Base-by-base conservation (phyloP, 2,113 vertebrate genomes). In the Cinclus mexicanus region DNA sequence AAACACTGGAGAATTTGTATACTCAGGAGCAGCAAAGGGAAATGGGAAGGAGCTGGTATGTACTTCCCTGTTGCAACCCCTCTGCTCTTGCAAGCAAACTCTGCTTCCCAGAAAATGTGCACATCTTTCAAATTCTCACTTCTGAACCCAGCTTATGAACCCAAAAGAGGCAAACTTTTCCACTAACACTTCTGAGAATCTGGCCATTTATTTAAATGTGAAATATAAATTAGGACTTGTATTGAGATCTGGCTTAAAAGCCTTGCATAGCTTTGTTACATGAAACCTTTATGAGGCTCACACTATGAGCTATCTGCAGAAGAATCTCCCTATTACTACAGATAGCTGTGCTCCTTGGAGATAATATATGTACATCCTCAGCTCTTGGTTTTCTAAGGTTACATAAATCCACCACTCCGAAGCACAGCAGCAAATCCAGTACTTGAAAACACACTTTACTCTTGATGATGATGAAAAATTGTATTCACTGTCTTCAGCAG, bases 311-410 rank as follows among this genome's bases (percentile, higher is more conserved):
- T 78, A 90, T 82, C 93, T 75, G 72, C 42, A 82, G 72, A 71
- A 91, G 94, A 95, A 94, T 94, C 91, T 95, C 61, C 72, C 83
- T 75, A 46, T 92, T 95, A 49, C 83, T 71, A 76, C 81, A 91
- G 70, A 92, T 75, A 71, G 91, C 95, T 95, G 29, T 84, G 44
- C 61, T 96, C 81, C 85, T 92, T 87, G 91, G 77, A 91, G 91
- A 65, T 95, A 94, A 89, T 94, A 52, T 89, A 95, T 93, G 87
- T 94, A 94, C 93, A 89, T 84, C 83, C 87, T 91, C 89, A 95
- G 72, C 94, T 95, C 77, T 61, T 82, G 87, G 82, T 94, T 94
- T 95, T 87, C 94, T 81, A 10, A 89, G 83, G 89, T 89, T 93
- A 87, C 35, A 37, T 95, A 96, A 96, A 95, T 96, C 86, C 79